Conservation (phyloP, 2,888 invertebrate species). For the Andrena haemorrhoa region DNA sequence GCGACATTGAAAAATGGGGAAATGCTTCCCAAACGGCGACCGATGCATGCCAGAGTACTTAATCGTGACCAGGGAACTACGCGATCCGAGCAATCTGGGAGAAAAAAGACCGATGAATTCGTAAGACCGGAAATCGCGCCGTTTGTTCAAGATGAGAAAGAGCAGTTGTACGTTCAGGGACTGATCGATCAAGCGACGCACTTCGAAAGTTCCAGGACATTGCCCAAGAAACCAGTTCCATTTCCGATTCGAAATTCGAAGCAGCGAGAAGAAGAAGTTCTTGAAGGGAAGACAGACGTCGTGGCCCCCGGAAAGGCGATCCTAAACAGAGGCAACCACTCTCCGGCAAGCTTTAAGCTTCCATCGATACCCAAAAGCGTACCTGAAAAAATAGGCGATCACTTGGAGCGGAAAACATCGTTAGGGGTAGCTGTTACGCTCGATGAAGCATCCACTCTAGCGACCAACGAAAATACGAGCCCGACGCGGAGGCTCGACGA, state of each 20-base stretch:
- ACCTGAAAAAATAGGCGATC: conserved; percentile 45
- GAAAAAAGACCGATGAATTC: neutral
- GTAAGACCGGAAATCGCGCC: neutral
- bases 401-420: conserved; percentile 56
- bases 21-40: neutral
- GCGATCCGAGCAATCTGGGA: neutral
- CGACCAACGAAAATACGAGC: conserved; percentile 61
- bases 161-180: neutral
- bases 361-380: conserved; percentile 30
- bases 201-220: conserved; percentile 14
- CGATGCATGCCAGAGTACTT: neutral
- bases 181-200: neutral
- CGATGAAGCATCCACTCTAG: conserved; percentile 59
- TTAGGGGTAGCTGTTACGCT: conserved; percentile 53
- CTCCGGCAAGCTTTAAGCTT: neutral
- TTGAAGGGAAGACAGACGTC: neutral
- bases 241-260: neutral
- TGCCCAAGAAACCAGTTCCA: neutral
- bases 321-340: neutral
- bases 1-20: neutral
- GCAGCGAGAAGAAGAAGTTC: neutral
- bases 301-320: neutral
- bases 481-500: conserved; percentile 27
- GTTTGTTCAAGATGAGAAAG: neutral
- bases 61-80: neutral